Evolutionary conservation across 1,140 invertebrate species (phyloP).

Genomic region (Aphelenchoides avenae): DNA sequence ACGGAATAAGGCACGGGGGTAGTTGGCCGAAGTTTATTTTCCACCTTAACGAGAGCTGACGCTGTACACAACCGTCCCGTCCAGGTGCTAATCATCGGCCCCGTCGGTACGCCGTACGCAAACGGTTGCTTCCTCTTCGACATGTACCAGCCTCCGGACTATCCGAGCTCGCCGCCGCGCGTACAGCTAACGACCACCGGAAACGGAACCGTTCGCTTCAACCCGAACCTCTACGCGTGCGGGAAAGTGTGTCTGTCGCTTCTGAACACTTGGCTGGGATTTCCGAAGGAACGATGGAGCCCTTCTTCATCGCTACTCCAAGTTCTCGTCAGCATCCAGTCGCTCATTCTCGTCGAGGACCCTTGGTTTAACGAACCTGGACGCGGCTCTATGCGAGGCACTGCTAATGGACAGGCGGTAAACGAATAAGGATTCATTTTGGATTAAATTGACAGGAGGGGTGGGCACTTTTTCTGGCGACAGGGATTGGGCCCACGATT

Average conservation of each 20-base stretch:
- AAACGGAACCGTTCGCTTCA: conserved; percentile 83
- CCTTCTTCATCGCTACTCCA: conserved; percentile 87
- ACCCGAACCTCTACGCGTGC: conserved; percentile 94
- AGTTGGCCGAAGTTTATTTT: too few relatives aligned
- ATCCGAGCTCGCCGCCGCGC: conserved; percentile 65
- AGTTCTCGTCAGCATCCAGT: too few relatives aligned
- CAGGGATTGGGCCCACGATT: too few relatives aligned
- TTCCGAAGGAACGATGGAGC: conserved; percentile 95
- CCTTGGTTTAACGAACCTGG: conserved; percentile 96
- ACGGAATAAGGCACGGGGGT: too few relatives aligned
- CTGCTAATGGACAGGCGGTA: too few relatives aligned
- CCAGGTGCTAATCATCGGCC: conserved; percentile 70
- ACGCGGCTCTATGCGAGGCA: too few relatives aligned
- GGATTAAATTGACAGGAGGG: too few relatives aligned
- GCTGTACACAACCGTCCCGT: too few relatives aligned
- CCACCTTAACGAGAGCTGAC: too few relatives aligned
- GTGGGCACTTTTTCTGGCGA: too few relatives aligned
- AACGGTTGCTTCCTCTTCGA: conserved; percentile 64
- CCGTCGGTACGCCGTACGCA: conserved; percentile 62
- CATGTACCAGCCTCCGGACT: conserved; percentile 63
- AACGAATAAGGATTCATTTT: too few relatives aligned
- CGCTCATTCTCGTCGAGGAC: conserved; percentile 86
- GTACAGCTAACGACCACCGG: conserved; percentile 91
- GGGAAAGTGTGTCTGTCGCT: conserved; percentile 86
- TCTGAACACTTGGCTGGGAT: conserved; percentile 90